Conservation (phyloP, 1,140 invertebrate genomes). For the Drosophila bifasciata region DNA sequence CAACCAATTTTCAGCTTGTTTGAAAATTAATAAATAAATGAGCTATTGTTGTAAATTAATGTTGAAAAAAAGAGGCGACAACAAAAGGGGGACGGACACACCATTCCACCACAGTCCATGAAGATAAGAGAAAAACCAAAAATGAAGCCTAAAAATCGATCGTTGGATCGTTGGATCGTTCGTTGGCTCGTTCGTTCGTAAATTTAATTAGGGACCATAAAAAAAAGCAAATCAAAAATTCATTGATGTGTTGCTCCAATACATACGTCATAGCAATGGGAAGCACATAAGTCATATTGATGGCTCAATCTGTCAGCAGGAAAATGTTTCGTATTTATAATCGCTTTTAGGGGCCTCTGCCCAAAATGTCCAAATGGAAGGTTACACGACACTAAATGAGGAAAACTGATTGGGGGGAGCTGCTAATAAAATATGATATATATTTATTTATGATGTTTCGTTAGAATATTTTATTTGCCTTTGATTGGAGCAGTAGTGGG, state of each 20-base stretch:
- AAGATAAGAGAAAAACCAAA: slow-evolving; percentile 19
- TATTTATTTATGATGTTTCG: no score
- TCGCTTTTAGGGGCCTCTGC: no score
- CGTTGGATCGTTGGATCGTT: no score
- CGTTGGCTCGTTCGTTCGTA: no score
- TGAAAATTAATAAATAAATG: slow-evolving; percentile 65
- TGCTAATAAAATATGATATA: no score
- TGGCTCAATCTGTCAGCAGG: no score
- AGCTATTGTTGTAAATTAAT: slow-evolving; percentile 63
- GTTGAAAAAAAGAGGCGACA: slow-evolving; percentile 33
- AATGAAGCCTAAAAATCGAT: slow-evolving; percentile 11
- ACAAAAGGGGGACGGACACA: slow-evolving; percentile 11
- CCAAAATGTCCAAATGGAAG: no score
- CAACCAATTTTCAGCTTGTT: slow-evolving; percentile 62
- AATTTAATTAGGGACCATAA: slow-evolving; percentile 8
- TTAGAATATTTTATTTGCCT: no score
- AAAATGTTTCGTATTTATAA: no score
- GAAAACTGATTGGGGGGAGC: no score
- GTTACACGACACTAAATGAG: no score
- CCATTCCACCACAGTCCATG: not conserved
- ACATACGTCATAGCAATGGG: slow-evolving; percentile 8
- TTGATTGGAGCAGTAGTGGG: no score
- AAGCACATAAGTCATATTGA: slow-evolving; percentile 38
- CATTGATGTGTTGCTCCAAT: slow-evolving; percentile 2
- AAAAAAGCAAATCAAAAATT: slow-evolving; percentile 8